Evolutionary conservation across 2,797 vertebrate genomes (phyloP), one percentile per base, ranked within the genome.

Genomic region (Epinephelus awoara): DNA sequence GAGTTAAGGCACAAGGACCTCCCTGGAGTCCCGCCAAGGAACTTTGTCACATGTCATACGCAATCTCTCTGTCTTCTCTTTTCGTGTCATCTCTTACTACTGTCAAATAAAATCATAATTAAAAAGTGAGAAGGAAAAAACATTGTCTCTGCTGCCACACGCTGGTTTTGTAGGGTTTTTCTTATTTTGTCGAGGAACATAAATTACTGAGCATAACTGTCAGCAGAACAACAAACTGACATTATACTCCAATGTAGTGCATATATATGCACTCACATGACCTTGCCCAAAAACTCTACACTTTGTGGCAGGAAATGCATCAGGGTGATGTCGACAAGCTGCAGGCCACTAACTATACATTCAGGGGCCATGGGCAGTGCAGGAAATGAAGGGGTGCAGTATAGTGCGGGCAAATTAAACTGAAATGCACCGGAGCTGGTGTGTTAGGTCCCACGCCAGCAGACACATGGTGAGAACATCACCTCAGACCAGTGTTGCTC

Each of bases 361-460:
- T 75, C 47, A 77, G 9, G 9, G 5, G 34, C n/a, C 65, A 82
- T 27, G 66, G 55, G 54, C 50, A 75, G 57, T n/a, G 67, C 34
- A 65, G 34, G 50, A 82, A 89, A 91, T 89, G 52, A 73, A 79
- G 75, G 85, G 73, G 66, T 88, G 59, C 34, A 57, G 51, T 77
- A 69, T 34, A 55, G 29, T 67, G 75, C 5, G 6, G 67, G 21
- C 27, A 77, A 73, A 72, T 68, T 38, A 25, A 83, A 68, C 18
- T 44, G 12, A 55, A 67, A 84, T 71, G 62, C 57, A 82, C 61
- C 72, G 59, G 38, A 80, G 23, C 61, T 71, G 59, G 63, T 61
- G 40, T 61, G 40, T 57, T 68, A 25, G 40, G 71, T 80, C 62
- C 19, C 42, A 44, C 2, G 49, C 50, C 59, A 55, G 61, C 49